Conservation (phyloP, 1,140 invertebrate species). For the Palaemon carinicauda region DNA sequence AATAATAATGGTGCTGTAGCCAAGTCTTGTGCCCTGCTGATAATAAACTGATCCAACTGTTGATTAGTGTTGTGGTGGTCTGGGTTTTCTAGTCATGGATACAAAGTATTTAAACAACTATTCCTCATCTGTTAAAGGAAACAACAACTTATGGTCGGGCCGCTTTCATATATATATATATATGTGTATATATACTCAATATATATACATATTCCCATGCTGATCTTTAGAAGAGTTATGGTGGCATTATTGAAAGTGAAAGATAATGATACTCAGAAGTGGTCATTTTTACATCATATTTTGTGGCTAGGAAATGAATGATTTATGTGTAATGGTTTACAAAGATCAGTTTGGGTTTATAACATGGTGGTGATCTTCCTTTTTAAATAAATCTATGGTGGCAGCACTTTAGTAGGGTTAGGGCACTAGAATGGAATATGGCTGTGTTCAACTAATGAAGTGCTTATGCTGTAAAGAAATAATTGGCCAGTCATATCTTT, state of each 20-base stretch:
- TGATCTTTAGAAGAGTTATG: slow-evolving; percentile 36
- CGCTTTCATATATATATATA: slow-evolving; percentile 32
- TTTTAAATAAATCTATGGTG: slow-evolving; percentile 38
- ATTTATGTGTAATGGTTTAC: background rate
- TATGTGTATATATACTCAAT: too few relatives aligned
- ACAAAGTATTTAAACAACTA: slow-evolving; percentile 46
- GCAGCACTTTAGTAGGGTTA: slow-evolving; percentile 50
- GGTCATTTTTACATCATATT: background rate
- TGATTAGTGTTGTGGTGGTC: slow-evolving; percentile 4
- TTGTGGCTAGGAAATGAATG: background rate
- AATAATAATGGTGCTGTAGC: slow-evolving; percentile 56
- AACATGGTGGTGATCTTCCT: slow-evolving; percentile 9
- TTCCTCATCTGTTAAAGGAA: slow-evolving; percentile 42
- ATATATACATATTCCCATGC: slow-evolving; percentile 14
- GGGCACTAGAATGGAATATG: slow-evolving; percentile 55
- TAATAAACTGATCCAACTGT: slow-evolving; percentile 35
- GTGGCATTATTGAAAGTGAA: background rate
- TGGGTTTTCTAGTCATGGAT: slow-evolving; percentile 51
- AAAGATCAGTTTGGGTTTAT: slow-evolving; percentile 33
- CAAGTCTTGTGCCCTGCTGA: slow-evolving; percentile 50
- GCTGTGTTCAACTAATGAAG: slow-evolving; percentile 38
- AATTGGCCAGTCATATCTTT: background rate
- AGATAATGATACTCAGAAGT: background rate
- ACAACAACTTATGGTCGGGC: slow-evolving; percentile 37
- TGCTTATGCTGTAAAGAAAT: slow-evolving; percentile 12